Evolutionary conservation across 1,140 invertebrate species (phyloP), one percentile per base, ranked within the genome.

Genomic region (Telenomus remus): DNA sequence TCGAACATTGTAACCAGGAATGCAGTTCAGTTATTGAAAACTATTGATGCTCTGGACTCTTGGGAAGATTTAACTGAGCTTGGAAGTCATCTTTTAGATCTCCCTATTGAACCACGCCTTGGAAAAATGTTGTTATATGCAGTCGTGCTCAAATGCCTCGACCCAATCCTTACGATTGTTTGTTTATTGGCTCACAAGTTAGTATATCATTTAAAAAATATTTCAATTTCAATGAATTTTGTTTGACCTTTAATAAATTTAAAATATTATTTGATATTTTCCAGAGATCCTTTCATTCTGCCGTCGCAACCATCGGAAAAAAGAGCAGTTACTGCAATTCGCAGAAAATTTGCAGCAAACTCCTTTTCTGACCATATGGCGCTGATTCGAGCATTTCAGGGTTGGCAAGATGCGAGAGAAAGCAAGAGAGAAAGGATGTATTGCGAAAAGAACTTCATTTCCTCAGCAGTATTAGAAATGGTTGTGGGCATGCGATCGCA

Each of bases 161-260:
- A 98, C 89, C 98, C 98, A 4, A 91, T 99, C 16, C 86, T 99
- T 15, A 98, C 97, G 0, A 94, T 99, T 48, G 96, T 96, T 9
- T 95, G 96, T 82, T 91, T 92, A 43, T 88, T 99, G 55, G 92
- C 94, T 0, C 93, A 96, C 79, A 94, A 93, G 88, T 94, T 91
- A 85, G 37, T 43, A 27, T 27, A 3, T 27, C 6, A 6, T 27
- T 27, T 27, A 27, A 6, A 27, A 27, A 27, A 12, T 9, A 11
- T 44, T 44, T 44, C 12, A 11, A 11, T 19, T 19, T 48, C 33
- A 39, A 11, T 7, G n/a, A 39, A 4, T n/a, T 11, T 39, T 39
- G 9, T 39, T 9, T 44, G 42, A 8, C 4, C 5, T 6, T 16
- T 47, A 47, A 14, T 15, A 11, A 3, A 47, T 15, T 47, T 35